These are phyloP conservation scores for Oreochromis mossambicus DNA, from an alignment of 2,797 vertebrate species.

Conservation along the genomic window DNA sequence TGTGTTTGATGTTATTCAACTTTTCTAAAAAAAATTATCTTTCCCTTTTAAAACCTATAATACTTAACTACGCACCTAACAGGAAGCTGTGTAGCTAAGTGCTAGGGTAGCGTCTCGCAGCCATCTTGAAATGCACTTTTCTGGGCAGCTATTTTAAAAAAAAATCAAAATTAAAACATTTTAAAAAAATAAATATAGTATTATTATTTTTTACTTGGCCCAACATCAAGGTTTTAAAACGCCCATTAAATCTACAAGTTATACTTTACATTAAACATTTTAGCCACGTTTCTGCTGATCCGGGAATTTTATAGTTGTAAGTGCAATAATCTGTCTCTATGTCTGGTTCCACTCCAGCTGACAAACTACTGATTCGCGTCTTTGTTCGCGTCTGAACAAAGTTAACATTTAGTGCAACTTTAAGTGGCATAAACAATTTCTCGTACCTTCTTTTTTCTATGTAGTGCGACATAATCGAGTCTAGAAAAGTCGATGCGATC, in stretches of 20 bases:
- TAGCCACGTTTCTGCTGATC: background rate
- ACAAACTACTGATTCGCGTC: background rate
- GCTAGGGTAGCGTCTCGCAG: background rate
- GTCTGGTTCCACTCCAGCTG: background rate
- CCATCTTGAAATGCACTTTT: background rate
- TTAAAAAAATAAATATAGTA: accelerated
- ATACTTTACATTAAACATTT: background rate
- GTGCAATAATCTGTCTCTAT: background rate
- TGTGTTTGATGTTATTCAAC: background rate
- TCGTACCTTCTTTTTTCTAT: background rate
- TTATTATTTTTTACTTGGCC: background rate
- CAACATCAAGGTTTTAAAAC: background rate
- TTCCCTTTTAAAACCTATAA: background rate
- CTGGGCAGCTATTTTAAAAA: background rate
- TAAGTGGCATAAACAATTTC: background rate
- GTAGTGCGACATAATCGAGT: constrained; percentile 35
- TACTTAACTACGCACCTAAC: background rate
- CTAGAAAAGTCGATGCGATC: constrained; percentile 59
- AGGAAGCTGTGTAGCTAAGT: background rate
- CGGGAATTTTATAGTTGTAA: background rate
- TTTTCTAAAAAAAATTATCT: background rate
- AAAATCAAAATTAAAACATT: accelerated
- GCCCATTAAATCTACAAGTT: background rate
- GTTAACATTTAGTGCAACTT: background rate
- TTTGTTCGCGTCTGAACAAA: no score